Evolutionary conservation across 2,888 invertebrate genomes (phyloP), one percentile per base, ranked within the genome.

Genomic region (Chymomyza procnemis): DNA sequence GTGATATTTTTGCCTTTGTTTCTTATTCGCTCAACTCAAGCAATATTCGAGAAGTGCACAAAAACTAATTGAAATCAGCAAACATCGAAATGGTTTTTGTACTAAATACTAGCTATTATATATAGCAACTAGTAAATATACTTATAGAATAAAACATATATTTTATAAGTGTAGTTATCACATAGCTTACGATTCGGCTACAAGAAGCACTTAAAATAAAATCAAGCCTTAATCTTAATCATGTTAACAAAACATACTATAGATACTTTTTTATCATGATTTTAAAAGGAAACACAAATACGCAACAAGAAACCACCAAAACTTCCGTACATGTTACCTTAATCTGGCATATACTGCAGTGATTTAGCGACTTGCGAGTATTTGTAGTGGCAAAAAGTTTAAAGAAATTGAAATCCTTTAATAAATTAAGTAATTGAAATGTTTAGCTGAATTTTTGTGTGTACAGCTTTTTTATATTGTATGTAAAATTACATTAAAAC

Each of bases 301-400:
- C 63, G 85, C 76, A 83, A 87, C 83, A 74, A 74, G 72, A 76
- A 78, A 83, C 83, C 83, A 83, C 83, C 83, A 86, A 79, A 66
- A 85, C 85, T 87, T 87, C 83, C 83, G 76, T 75, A 85, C 83
- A 73, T 87, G 87, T 85, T 83, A 83, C 83, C 83, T 83, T 84
- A 48, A n/a, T 54, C n/a, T 62, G 18, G 21, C 55, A 18, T 12
- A 61, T n/a, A 47, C 46, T 21, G 21, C 16, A 46, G 18, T 41
- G 21, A 21, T 46, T 56, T 47, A n/a, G 6, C 6, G 50, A 18
- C 16, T 50, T n/a, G 19, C 34, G 19, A 18, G 19, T 50, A n/a
- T 50, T 54, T 21, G 14, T 54, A 14, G 65, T 69, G 75, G 71
- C 68, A 48, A 60, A 75, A 64, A 47, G 64, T 61, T 71, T 55